phyloP scores from a whole-genome alignment of 2,113 vertebrate genomes.

The Corythaixoides concolor region DNA sequence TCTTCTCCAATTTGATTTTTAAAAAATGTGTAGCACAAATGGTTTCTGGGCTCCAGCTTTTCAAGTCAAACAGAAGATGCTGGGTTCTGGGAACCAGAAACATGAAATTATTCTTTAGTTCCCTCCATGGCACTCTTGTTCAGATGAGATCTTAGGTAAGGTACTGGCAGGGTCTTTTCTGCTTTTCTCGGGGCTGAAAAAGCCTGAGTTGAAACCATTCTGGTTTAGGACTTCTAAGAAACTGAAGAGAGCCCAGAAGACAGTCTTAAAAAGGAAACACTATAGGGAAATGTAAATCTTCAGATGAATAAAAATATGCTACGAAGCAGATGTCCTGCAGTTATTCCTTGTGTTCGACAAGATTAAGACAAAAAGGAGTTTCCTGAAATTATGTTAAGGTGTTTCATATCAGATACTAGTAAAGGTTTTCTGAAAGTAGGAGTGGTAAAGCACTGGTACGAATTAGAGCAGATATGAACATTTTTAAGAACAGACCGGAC shows the following conservation, averaged over 20 bases:
- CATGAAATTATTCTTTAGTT: background rate
- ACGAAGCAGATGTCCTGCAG: background rate
- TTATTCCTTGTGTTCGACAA: background rate
- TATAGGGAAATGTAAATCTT: background rate
- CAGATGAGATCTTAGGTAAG: background rate
- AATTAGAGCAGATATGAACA: background rate
- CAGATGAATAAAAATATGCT: background rate
- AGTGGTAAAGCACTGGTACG: background rate
- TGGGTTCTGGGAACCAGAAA: background rate
- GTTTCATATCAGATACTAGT: background rate
- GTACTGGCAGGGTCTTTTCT: background rate
- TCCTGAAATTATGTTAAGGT: background rate
- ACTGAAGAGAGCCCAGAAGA: background rate
- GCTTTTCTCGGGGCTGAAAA: background rate
- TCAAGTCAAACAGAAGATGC: background rate
- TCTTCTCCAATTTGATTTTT: background rate
- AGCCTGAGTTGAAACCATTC: background rate
- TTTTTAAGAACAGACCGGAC: background rate
- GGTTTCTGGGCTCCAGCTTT: background rate
- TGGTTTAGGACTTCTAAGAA: background rate
- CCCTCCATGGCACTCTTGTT: background rate
- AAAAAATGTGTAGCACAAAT: background rate
- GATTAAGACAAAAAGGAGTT: background rate
- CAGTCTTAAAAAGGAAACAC: background rate
- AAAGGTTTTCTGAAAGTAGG: background rate